A percentile compares a stretch with the other conserved stretches of the same genome.
Evolutionary conservation across 2,888 invertebrate genomes (phyloP).

Genomic region (Megamerina dolium): DNA sequence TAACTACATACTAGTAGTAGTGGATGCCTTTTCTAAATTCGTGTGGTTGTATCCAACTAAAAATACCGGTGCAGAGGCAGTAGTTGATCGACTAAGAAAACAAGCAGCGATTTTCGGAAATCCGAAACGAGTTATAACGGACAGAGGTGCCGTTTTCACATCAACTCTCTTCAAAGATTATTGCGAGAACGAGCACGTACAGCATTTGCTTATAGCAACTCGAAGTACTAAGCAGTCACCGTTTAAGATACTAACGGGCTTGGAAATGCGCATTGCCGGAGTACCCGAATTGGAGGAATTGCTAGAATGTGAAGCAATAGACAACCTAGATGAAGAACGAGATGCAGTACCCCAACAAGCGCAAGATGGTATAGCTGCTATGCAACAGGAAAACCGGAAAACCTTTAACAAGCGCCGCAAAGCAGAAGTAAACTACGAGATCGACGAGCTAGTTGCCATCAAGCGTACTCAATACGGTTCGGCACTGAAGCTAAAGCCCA

Average conservation of each 20-base stretch:
- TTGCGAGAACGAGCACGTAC: too few species aligned
- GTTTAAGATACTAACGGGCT: constrained; percentile 1
- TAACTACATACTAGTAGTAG: too few species aligned
- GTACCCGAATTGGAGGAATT: background rate
- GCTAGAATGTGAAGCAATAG: background rate
- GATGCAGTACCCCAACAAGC: background rate
- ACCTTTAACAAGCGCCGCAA: constrained; percentile 8
- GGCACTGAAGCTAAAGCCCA: background rate
- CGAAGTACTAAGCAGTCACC: constrained; percentile 6
- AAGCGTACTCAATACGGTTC: constrained; percentile 1
- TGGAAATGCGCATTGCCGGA: constrained; percentile 1
- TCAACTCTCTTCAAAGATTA: too few species aligned
- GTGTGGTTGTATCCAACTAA: too few species aligned
- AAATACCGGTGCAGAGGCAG: too few species aligned
- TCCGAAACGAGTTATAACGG: too few species aligned
- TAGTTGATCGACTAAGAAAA: too few species aligned
- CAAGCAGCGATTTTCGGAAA: too few species aligned
- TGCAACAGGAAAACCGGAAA: constrained; percentile 11
- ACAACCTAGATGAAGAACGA: background rate
- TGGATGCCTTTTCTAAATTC: too few species aligned
- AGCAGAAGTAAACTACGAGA: background rate
- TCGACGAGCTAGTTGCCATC: constrained; percentile 1
- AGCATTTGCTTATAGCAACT: too few species aligned
- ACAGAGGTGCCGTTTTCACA: too few species aligned
- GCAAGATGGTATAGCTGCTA: background rate